Evolutionary conservation across 1,140 invertebrate genomes (phyloP), one percentile per base, ranked within the genome.

Genomic region (Zophobas morio): DNA sequence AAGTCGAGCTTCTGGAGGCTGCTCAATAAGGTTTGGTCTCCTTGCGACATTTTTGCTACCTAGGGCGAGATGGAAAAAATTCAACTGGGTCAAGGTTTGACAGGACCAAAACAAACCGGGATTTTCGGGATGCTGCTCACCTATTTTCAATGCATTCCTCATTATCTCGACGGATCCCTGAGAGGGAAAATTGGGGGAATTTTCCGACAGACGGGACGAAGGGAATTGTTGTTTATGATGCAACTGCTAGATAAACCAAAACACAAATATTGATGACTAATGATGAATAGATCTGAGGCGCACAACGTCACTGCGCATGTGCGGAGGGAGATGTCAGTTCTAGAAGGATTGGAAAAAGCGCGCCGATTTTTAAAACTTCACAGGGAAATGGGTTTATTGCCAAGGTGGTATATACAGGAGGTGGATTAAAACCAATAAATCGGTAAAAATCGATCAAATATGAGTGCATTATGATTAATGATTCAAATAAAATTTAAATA

Each of bases 1-100:
- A 86, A 77, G 77, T 85, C 83, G 36, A 86, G 79, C 42, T 83
- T 85, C 80, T 85, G 72, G 72, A 86, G 74, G 46, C 70, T 79
- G 36, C 32, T 81, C 49, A 76, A 82, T 57, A 84, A 78, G 70
- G 60, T 82, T 46, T 71, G 57, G 73, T 86, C 84, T 71, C 82
- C 81, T 82, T 81, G 79, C 73, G 82, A 82, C 82, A 86, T 86
- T 81, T 81, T 79, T 78, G 42, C 74, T 78, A 54, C 8, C 49
- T 73, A 47, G 47, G 37, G 20, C 70, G 32, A 51, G 40, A 36
- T 60, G 20, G n/a, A 40, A 47, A 39, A 66, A 49, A 70, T 3
- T 37, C 47, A 76, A 78, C 63, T 73, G 57, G 81, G 77, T 79
- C 79, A 82, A 81, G 79, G 77, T 75, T 80, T 78, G 73, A 80